phyloP scores from a whole-genome alignment of 2,797 vertebrate species.

The Crenuchus spilurus region DNA sequence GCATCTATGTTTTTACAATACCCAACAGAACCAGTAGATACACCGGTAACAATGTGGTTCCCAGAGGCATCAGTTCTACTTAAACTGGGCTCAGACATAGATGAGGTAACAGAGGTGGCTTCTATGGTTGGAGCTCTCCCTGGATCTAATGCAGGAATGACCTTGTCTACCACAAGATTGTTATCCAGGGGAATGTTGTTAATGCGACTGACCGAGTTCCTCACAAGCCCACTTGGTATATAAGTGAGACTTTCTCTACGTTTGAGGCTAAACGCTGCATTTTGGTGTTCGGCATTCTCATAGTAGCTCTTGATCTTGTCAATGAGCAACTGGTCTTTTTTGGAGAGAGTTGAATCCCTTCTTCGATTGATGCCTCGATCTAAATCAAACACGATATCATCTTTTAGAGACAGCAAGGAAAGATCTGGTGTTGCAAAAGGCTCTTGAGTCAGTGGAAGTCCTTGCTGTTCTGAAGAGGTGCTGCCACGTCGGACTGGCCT shows the following conservation, averaged over 20 bases:
- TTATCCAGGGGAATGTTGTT: slow-evolving; percentile 77
- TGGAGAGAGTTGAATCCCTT: slow-evolving; percentile 82
- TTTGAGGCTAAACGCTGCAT: slow-evolving; percentile 78
- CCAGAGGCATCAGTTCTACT: neutral
- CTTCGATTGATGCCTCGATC: slow-evolving; percentile 60
- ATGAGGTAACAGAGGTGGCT: neutral
- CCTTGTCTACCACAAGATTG: slow-evolving; percentile 22
- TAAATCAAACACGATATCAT: slow-evolving; percentile 62
- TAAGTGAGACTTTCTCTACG: slow-evolving; percentile 92
- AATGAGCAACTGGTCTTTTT: slow-evolving; percentile 85
- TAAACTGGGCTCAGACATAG: slow-evolving; percentile 14
- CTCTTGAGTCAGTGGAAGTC: slow-evolving; percentile 27
- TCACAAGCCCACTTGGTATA: slow-evolving; percentile 90
- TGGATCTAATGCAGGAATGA: neutral
- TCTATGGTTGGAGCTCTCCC: neutral
- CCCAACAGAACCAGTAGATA: slow-evolving; percentile 58
- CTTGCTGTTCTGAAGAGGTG: slow-evolving; percentile 49
- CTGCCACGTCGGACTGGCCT: slow-evolving; percentile 23
- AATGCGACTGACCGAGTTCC: slow-evolving; percentile 84
- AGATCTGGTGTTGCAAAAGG: slow-evolving; percentile 41
- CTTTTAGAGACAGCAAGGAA: slow-evolving; percentile 52
- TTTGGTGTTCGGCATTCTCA: slow-evolving; percentile 79
- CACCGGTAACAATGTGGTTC: slow-evolving; percentile 43
- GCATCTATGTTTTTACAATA: slow-evolving; percentile 33
- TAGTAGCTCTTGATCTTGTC: slow-evolving; percentile 92